A percentile compares a stretch with the other conserved stretches of the same genome.
Evolutionary conservation across 2,888 invertebrate genomes (phyloP).

Genomic region (Amblyjoppa proteus): DNA sequence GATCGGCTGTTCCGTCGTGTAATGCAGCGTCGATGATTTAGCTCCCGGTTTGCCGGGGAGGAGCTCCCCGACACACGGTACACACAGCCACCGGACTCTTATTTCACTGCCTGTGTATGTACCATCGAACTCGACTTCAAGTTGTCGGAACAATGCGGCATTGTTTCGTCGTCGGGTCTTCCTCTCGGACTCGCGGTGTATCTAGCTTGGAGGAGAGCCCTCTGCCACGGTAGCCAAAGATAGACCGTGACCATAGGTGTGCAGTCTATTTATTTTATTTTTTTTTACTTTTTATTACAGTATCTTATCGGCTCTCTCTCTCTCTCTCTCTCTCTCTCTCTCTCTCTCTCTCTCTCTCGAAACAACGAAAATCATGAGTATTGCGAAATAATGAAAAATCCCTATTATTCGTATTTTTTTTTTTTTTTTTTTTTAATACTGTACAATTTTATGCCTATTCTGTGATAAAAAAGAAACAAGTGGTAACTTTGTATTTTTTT

Average conservation of each 20-base stretch:
- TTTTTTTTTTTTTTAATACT: background rate
- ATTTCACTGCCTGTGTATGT: slow-evolving; percentile 38
- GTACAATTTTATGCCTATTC: background rate
- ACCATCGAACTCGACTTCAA: slow-evolving; percentile 74
- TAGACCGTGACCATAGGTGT: slow-evolving; percentile 52
- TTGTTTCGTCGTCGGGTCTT: slow-evolving; percentile 78
- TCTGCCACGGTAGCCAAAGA: slow-evolving; percentile 66
- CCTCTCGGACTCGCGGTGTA: slow-evolving; percentile 63
- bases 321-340: slow-evolving; percentile 10
- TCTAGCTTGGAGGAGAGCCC: slow-evolving; percentile 71
- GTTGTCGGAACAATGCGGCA: slow-evolving; percentile 82
- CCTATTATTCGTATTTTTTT: background rate
- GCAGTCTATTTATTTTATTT: slow-evolving; percentile 31
- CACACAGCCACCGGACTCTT: slow-evolving; percentile 38
- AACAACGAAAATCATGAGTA: slow-evolving; percentile 15
- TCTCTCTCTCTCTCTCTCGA: slow-evolving; percentile 4
- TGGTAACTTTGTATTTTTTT: slow-evolving; percentile 13
- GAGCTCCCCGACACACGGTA: slow-evolving; percentile 17
- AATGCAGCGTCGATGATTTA: slow-evolving; percentile 68
- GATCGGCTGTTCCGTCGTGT: slow-evolving; percentile 68
- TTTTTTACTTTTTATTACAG: slow-evolving; percentile 45
- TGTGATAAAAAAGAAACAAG: background rate
- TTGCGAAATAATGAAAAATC: background rate
- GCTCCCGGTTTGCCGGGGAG: slow-evolving; percentile 54
- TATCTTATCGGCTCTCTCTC: slow-evolving; percentile 25